These are phyloP conservation scores for Erebia epiphron DNA, from an alignment of 2,888 invertebrate genomes.

Conservation along the genomic window DNA sequence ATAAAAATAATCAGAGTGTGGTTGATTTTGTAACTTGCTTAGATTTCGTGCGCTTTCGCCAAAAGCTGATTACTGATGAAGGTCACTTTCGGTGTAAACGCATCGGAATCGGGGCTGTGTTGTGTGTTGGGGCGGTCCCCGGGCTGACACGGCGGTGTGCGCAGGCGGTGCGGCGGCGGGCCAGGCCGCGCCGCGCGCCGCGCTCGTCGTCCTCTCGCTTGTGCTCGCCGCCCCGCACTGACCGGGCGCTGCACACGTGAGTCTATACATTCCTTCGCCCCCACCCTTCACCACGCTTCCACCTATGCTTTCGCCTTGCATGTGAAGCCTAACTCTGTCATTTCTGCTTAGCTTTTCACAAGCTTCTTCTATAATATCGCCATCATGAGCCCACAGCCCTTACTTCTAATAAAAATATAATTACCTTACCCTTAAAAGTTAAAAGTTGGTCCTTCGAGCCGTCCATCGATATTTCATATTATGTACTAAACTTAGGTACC, in stretches of 20 bases:
- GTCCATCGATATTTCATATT: too few relatives aligned
- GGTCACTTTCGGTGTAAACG: slow-evolving; percentile 27
- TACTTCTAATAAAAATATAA: too few relatives aligned
- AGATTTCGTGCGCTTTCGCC: slow-evolving; percentile 30
- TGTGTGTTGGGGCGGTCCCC: slow-evolving; percentile 39
- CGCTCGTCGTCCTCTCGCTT: slow-evolving; percentile 70
- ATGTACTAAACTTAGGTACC: too few relatives aligned
- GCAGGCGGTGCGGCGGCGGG: slow-evolving; percentile 75
- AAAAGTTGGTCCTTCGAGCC: too few relatives aligned
- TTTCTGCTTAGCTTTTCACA: slow-evolving; percentile 27
- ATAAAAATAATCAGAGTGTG: background rate
- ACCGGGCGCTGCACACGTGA: slow-evolving; percentile 77
- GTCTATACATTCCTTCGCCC: slow-evolving; percentile 52
- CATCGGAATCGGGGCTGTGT: slow-evolving; percentile 40
- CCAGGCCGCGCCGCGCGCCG: slow-evolving; percentile 65
- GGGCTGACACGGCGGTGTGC: slow-evolving; percentile 63
- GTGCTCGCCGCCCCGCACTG: slow-evolving; percentile 74
- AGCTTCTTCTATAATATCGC: slow-evolving; percentile 22
- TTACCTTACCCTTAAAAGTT: too few relatives aligned
- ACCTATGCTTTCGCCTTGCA: slow-evolving; percentile 42
- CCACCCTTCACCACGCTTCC: slow-evolving; percentile 40
- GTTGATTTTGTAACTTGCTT: slow-evolving; percentile 34
- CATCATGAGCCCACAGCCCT: background rate
- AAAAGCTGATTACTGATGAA: background rate
- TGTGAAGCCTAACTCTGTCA: slow-evolving; percentile 25